Evolutionary conservation across 2,888 invertebrate species (phyloP), one percentile per base, ranked within the genome.

Genomic region (Drosophila rellima): DNA sequence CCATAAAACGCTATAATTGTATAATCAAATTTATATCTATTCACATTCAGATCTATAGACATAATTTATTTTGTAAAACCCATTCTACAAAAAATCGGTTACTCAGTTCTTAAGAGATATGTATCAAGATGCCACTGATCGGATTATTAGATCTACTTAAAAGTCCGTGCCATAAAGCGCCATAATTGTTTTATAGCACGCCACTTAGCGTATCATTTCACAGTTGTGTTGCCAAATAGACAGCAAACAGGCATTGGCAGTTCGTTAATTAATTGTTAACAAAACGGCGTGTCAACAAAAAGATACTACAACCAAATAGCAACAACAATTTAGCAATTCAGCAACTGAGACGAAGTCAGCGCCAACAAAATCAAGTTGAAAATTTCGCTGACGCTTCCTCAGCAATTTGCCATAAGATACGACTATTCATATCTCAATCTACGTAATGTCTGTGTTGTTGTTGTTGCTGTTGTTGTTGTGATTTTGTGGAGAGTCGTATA

Each of bases 221-320:
- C 80, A 61, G 60, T 59, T 62, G 39, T 45, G 54, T 56, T 40
- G 45, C 52, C 74, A 66, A 80, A 74, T 70, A 60, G 74, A 79
- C 80, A 61, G 77, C 60, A 76, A 64, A 77, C 37, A 37, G 37
- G 5, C 11, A 37, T 70, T 56, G 60, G 40, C 44, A 29, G 42
- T 31, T 42, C 42, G 81, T 80, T 80, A 74, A 80, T 80, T 77
- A 74, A 79, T 76, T 79, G 84, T 81, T 78, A 84, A 78, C 82
- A 71, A 84, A 78, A 67, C 62, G 33, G 52, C 60, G 64, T 73
- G 73, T 74, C 74, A 77, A 77, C 70, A 69, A 62, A 75, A 13
- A 42, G 26, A 15, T 20, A 48, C 33, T 33, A 54, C 40, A 17
- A 8, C 7, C 33, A 40, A 31, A 44, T 7, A 7, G 7, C 35